Conservation (phyloP, 2,888 invertebrate species). For the Tenthredo mesomela region DNA sequence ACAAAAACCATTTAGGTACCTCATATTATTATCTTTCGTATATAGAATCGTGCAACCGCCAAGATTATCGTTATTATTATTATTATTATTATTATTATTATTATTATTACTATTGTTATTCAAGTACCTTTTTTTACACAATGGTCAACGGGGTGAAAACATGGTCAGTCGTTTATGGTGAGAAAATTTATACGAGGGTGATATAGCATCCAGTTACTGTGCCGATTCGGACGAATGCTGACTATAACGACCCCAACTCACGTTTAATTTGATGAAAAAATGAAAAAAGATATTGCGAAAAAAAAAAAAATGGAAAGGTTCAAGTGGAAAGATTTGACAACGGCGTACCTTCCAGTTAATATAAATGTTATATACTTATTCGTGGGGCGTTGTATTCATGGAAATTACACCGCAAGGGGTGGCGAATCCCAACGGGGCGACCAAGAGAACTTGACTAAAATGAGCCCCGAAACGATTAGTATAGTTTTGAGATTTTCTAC, state of each 20-base stretch:
- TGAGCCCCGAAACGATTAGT: conserved; percentile 10
- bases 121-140: not conserved
- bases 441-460: conserved; percentile 25
- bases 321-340: not conserved
- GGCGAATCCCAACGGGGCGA: conserved; percentile 8
- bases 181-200: conserved; percentile 16
- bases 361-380: conserved; percentile 26
- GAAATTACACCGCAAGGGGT: conserved; percentile 9
- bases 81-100: not conserved
- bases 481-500: not conserved
- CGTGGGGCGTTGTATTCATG: conserved; percentile 1
- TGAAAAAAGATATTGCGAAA: not conserved
- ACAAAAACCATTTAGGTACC: not conserved
- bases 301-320: not conserved
- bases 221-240: not conserved
- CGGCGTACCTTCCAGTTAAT: not conserved
- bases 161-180: conserved; percentile 6
- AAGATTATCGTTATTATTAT: not conserved
- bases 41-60: not conserved
- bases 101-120: not conserved
- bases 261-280: conserved; percentile 27
- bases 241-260: not conserved
- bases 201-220: conserved; percentile 7
- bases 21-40: not conserved
- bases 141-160: not conserved